A percentile compares a stretch with the other conserved stretches of the same genome.
Evolutionary conservation across 2,113 vertebrate species (phyloP).

Genomic region (Sinocyclocheilus anshuiensis): DNA sequence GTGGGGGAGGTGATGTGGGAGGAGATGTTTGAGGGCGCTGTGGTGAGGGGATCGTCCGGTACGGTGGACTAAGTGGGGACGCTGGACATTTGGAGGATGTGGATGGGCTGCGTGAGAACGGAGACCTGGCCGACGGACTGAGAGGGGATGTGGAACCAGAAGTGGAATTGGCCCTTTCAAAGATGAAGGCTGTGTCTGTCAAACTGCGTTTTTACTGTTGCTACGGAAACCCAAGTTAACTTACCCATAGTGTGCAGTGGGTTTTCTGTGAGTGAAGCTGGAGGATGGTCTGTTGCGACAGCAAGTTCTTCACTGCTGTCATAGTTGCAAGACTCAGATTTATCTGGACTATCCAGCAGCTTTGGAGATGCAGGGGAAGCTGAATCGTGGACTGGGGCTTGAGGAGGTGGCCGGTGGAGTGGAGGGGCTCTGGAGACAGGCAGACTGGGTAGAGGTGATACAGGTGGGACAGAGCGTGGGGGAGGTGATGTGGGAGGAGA

Average conservation of each 20-base stretch:
- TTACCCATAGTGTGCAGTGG: constrained; percentile 66
- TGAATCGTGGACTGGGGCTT: constrained; percentile 45
- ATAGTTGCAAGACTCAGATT: constrained; percentile 31
- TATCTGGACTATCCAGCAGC: constrained; percentile 50
- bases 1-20: constrained; percentile 57
- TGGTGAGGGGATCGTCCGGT: constrained; percentile 57
- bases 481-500: constrained; percentile 65
- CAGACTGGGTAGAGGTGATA: constrained; percentile 49
- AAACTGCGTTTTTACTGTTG: no score
- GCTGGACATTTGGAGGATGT: constrained; percentile 60
- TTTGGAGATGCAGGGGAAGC: constrained; percentile 64
- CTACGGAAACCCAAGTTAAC: neutral
- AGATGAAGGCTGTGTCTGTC: constrained; percentile 84
- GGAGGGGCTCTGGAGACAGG: constrained; percentile 48
- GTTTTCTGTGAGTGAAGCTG: constrained; percentile 58
- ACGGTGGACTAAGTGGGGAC: constrained; percentile 65
- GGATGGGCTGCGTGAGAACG: constrained; percentile 65
- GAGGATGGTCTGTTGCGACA: constrained; percentile 50
- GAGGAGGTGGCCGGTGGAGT: constrained; percentile 43
- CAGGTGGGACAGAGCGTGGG: constrained; percentile 49
- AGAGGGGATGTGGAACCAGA: constrained; percentile 62
- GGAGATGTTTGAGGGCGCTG: constrained; percentile 61
- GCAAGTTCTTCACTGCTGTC: constrained; percentile 31
- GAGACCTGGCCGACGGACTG: constrained; percentile 70
- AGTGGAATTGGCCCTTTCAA: constrained; percentile 70